phyloP scores from a whole-genome alignment of 2,113 vertebrate species.

The Columbina picui region DNA sequence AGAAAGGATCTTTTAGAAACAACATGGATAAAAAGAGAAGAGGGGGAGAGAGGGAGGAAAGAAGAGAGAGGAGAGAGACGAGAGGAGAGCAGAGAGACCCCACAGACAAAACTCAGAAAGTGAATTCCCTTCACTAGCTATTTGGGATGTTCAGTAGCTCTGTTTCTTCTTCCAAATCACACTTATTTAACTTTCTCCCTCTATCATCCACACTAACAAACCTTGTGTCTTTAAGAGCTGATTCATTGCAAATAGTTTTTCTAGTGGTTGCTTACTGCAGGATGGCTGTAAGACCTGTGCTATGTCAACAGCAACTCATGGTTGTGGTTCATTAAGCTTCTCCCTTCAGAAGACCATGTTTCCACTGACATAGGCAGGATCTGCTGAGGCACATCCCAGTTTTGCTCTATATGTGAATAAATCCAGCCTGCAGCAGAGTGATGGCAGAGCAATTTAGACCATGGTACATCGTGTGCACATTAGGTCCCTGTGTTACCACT shows the following conservation, averaged over 20 bases:
- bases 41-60: no score
- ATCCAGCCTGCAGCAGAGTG: not conserved
- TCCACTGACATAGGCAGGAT: not conserved
- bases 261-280: not conserved
- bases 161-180: not conserved
- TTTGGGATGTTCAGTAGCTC: not conserved
- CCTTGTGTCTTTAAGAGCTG: not conserved
- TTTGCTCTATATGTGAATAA: not conserved
- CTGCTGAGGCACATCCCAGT: not conserved
- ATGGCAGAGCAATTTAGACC: not conserved
- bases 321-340: rapidly evolving
- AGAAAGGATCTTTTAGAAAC: not conserved
- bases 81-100: no score
- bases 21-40: not conserved
- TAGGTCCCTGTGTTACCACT: not conserved
- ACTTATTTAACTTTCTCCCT: not conserved
- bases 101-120: not conserved
- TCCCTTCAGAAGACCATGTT: not conserved
- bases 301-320: not conserved
- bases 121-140: not conserved
- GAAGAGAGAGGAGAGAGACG: no score
- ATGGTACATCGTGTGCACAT: rapidly evolving
- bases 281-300: not conserved
- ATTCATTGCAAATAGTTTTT: not conserved
- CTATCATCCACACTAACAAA: not conserved